Base-by-base conservation (phyloP, 2,113 vertebrate species). In the Plectropomus leopardus region DNA sequence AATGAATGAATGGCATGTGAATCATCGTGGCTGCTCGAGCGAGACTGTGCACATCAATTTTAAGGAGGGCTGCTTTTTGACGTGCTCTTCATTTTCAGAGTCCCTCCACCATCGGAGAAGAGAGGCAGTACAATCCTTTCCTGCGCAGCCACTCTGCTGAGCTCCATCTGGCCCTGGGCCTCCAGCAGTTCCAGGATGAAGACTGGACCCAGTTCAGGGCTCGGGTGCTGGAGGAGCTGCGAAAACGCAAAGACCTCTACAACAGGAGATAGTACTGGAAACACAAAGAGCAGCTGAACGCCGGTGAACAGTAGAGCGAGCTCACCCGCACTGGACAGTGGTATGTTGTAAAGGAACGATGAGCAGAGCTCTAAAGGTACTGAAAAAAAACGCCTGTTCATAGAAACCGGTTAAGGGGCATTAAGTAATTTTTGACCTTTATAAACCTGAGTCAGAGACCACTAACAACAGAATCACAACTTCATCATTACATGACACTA, bases 101-200 rank as follows among this genome's bases (percentile, higher is more conserved):
- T 86, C 98, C 98, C 0, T 99, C 98, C 32, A 98, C 97, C 0
- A 92, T 99, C 13, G 95, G 95, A 0, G 98, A 99, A 45, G 98
- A 99, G 84, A 96, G 96, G 78, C 93, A 93, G 63, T 99, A 99
- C 92, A 99, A 99, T 83, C 98, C 98, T 0, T 99, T 99, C 93
- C 93, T 99, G 86, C 93, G 98, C 76, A 98, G 96, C 24, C 97
- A 99, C 88, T 93, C 76, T 42, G 82, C 86, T 0, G 96, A 96
- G 21, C 95, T 99, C 80, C 98, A 98, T 34, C 92, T 90, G 72
- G 95, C 95, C 0, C 88, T 99, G 88, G 96, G 96, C 21, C 86
- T 98, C 17, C 92, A 94, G 85, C 96, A 88, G 9, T 84, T 89
- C 0, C n/a, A 55, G 0, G 94, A 92, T 0, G 97, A 97, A 72